These are phyloP conservation scores for Sturnus vulgaris DNA, from an alignment of 2,113 vertebrate species.

Conservation along the genomic window DNA sequence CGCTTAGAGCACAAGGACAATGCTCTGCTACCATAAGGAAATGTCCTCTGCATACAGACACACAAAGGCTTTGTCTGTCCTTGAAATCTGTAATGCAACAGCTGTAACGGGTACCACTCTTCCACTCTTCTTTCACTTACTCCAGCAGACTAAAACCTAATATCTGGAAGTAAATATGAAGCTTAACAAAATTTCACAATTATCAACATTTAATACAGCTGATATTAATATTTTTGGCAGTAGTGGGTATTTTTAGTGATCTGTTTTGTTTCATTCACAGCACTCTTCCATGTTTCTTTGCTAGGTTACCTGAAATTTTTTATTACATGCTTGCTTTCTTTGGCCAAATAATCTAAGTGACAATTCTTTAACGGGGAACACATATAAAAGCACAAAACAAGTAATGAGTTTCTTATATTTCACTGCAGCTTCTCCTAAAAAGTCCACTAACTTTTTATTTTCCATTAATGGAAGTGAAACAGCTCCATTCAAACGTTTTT, in stretches of 20 bases:
- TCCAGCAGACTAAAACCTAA: background rate
- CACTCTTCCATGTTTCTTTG: background rate
- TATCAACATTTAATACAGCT: background rate
- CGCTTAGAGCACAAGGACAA: background rate
- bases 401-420: background rate
- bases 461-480: background rate
- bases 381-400: background rate
- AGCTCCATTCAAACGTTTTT: background rate
- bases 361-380: background rate
- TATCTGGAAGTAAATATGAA: background rate
- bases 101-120: background rate
- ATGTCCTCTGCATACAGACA: background rate
- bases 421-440: background rate
- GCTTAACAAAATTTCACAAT: background rate
- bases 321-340: background rate
- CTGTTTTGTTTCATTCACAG: background rate
- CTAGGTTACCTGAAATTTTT: background rate
- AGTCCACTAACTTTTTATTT: accelerated
- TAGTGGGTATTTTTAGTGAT: background rate
- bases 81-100: background rate
- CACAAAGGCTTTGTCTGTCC: background rate
- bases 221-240: background rate
- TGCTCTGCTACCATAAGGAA: background rate
- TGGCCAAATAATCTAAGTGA: background rate
- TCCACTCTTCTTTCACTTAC: background rate